Percentiles rank a stretch among this genome's conserved stretches.
phyloP scores from a whole-genome alignment of 2,888 invertebrate genomes.

The Thymelicus sylvestris region DNA sequence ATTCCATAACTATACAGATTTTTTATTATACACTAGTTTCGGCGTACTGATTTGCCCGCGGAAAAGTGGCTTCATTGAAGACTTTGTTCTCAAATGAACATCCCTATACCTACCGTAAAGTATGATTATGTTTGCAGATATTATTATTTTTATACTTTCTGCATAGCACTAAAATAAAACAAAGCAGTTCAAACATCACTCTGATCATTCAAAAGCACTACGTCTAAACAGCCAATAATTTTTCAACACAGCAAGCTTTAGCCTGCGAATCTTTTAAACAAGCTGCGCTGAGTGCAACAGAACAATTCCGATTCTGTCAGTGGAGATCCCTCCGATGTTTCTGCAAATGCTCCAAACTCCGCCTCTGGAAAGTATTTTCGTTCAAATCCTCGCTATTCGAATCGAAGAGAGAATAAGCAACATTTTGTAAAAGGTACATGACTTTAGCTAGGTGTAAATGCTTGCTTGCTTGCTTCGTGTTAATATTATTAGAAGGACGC shows the following conservation, averaged over 20 bases:
- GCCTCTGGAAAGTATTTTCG: slow-evolving; percentile 50
- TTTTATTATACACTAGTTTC: too few species aligned
- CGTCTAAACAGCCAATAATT: not conserved
- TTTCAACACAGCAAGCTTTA: not conserved
- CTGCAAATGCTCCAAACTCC: slow-evolving; percentile 14
- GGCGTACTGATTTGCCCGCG: too few species aligned
- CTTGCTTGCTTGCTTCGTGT: not conserved
- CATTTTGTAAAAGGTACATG: not conserved
- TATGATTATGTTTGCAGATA: too few species aligned
- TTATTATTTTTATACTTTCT: not conserved
- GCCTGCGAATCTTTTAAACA: slow-evolving; percentile 6
- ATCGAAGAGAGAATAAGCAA: not conserved
- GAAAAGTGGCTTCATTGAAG: too few species aligned
- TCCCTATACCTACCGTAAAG: too few species aligned
- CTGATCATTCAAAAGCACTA: not conserved
- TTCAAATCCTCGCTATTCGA: slow-evolving; percentile 18
- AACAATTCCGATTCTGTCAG: slow-evolving; percentile 58
- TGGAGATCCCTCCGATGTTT: slow-evolving; percentile 51
- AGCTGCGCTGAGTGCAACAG: slow-evolving; percentile 39
- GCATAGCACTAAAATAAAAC: not conserved
- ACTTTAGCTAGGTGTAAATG: slow-evolving; percentile 3
- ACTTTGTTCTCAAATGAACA: too few species aligned
- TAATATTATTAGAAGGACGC: too few species aligned
- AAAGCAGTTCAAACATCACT: too few species aligned
- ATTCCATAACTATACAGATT: too few species aligned